A percentile compares a stretch with the other conserved stretches of the same genome.
phyloP scores from a whole-genome alignment of 2,113 vertebrate genomes.

The Labeo catla region DNA sequence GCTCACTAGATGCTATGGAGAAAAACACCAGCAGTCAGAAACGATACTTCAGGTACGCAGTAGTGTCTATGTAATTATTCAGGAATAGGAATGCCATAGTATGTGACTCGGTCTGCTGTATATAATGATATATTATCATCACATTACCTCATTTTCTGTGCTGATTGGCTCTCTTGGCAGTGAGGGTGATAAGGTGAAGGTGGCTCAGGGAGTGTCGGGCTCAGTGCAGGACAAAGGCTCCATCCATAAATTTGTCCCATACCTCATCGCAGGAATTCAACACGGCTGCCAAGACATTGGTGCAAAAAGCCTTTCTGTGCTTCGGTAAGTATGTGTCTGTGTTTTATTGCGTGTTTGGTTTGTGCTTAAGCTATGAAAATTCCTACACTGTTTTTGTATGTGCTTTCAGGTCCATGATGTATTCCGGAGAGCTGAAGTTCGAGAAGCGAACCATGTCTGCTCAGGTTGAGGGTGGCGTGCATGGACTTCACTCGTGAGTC shows the following conservation, averaged over 20 bases:
- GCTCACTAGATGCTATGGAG: slow-evolving; percentile 92
- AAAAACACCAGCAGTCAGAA: slow-evolving; percentile 90
- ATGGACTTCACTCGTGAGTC: slow-evolving; percentile 93
- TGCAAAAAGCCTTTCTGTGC: slow-evolving; percentile 87
- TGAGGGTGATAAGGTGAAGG: slow-evolving; percentile 90
- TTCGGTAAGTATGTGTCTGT: slow-evolving; percentile 76
- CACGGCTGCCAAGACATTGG: slow-evolving; percentile 94
- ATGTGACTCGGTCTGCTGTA: neutral
- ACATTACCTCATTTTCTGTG: neutral
- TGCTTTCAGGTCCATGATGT: slow-evolving; percentile 90
- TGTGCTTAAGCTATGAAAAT: neutral
- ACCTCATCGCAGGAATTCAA: slow-evolving; percentile 91
- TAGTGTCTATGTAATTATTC: slow-evolving; percentile 3
- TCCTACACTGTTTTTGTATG: neutral
- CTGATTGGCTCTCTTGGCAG: slow-evolving; percentile 64
- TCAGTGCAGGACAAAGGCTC: slow-evolving; percentile 94
- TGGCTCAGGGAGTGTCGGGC: slow-evolving; percentile 90
- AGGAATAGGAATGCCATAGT: neutral
- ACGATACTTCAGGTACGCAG: slow-evolving; percentile 85
- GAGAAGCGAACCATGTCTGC: slow-evolving; percentile 94
- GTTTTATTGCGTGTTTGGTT: neutral
- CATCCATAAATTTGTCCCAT: slow-evolving; percentile 91
- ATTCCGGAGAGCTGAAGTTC: slow-evolving; percentile 92
- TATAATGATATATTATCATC: neutral
- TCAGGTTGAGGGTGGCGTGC: slow-evolving; percentile 91